Base-by-base conservation (phyloP, 2,888 invertebrate species). In the Crioceris asparagi region DNA sequence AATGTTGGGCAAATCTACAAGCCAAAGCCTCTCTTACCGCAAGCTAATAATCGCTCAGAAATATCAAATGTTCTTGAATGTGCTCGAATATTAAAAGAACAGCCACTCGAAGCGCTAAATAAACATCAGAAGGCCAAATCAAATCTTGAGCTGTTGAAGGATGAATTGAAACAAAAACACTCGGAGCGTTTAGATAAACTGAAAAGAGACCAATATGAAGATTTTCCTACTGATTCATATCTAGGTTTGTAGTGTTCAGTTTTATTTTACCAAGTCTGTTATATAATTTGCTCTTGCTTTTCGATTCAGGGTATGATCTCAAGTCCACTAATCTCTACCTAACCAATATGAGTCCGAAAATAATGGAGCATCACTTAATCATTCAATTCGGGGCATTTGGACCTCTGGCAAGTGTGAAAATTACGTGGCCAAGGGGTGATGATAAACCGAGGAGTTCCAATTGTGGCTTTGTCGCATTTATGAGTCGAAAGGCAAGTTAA, bases 381-480 rank as follows among this genome's bases (percentile, higher is more conserved):
- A 86, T 94, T 66, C 76, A 93, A 41, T 99, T 99, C 68, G 98
- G 97, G 0, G 81, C 84, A 32, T 94, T 83, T 66, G 98, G 98
- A 0, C 96, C 98, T 1, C 69, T 99, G 44, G 98, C 97, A 3
- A 96, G 94, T 61, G 91, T 98, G 41, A 98, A 98, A 75, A 94
- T 99, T 45, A 94, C 98, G 92, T 97, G 96, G 93, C 97, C 97
- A 5, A 76, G 97, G 2, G 47, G 93, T 47, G 94, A 97, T 61
- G 94, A 96, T 6, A 31, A 23, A 8, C 29, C 26, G 17, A 36
- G 43, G 8, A 43, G 87, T 7, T 75, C 91, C 36, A 93, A 96
- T 67, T 96, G 96, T 62, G 98, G 97, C 10, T 98, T 99, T 67
- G 96, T 99, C 3, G 98, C 97, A 0, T 98, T 85, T 63, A 98